Percentiles rank a stretch among this genome's conserved stretches.
Evolutionary conservation across 2,888 invertebrate genomes (phyloP).

Genomic region (Argyresthia goedartella): DNA sequence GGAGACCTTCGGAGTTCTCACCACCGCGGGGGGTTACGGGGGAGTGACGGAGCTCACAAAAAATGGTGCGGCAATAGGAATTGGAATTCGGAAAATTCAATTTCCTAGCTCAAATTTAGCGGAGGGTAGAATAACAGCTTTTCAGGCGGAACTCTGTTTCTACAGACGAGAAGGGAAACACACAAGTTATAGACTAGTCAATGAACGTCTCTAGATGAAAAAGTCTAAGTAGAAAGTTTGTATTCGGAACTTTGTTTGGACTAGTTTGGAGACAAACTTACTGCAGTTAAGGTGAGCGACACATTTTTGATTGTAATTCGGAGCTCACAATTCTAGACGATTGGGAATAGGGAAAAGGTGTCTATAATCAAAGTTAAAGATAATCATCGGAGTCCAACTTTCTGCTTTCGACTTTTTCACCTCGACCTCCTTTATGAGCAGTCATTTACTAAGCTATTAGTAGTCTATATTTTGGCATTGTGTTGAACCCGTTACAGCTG

Average conservation of each 20-base stretch:
- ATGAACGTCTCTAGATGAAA: too few relatives aligned
- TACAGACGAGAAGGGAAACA: conserved; percentile 20
- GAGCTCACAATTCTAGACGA: too few relatives aligned
- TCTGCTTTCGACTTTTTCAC: too few relatives aligned
- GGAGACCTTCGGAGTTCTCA: background rate
- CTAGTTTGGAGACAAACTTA: background rate
- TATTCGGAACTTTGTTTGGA: background rate
- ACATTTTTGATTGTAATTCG: background rate
- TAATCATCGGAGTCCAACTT: too few relatives aligned
- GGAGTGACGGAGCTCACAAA: background rate
- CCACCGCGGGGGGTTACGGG: background rate
- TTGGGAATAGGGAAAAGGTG: too few relatives aligned
- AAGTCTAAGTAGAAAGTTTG: background rate
- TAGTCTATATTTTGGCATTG: too few relatives aligned
- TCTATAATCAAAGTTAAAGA: too few relatives aligned
- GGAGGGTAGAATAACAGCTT: conserved; percentile 53
- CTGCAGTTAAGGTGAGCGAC: background rate
- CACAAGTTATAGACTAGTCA: too few relatives aligned
- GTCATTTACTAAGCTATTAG: too few relatives aligned
- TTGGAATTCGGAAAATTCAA: conserved; percentile 63
- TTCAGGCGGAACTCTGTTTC: conserved; percentile 34
- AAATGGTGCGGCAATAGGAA: conserved; percentile 19
- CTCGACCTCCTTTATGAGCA: too few relatives aligned
- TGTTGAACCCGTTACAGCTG: too few relatives aligned
- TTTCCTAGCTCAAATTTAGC: conserved; percentile 61